phyloP scores from a whole-genome alignment of 2,113 vertebrate species.

The Antechinus stuartii region DNA sequence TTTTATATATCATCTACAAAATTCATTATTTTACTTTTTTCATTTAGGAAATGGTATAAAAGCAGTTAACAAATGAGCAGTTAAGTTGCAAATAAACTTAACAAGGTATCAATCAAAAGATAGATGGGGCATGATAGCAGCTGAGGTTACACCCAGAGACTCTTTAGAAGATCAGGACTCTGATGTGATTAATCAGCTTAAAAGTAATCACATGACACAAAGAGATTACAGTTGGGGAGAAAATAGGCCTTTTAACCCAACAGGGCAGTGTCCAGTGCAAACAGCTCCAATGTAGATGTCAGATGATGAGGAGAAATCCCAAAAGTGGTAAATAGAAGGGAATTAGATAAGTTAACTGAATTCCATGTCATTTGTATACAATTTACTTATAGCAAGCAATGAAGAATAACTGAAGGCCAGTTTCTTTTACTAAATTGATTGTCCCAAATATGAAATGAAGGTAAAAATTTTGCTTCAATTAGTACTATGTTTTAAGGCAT shows the following conservation, averaged over 20 bases:
- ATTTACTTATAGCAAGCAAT: not conserved
- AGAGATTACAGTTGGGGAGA: too few relatives aligned
- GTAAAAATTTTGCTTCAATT: not conserved
- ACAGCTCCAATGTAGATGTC: too few relatives aligned
- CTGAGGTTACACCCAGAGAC: too few relatives aligned
- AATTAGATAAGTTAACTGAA: not conserved
- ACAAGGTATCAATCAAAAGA: too few relatives aligned
- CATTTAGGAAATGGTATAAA: conserved; percentile 42
- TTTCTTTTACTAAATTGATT: not conserved
- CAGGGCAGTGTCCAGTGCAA: too few relatives aligned
- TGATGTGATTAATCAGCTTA: too few relatives aligned
- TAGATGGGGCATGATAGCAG: too few relatives aligned
- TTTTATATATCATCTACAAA: conserved; percentile 4
- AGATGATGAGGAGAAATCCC: too few relatives aligned
- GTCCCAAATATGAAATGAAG: not conserved
- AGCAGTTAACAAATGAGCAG: not conserved
- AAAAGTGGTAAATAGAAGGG: too few relatives aligned
- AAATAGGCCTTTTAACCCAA: too few relatives aligned
- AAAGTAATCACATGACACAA: too few relatives aligned
- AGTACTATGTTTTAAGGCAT: not conserved
- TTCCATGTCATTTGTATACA: not conserved
- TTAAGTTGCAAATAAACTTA: not conserved
- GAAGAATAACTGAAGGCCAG: not conserved
- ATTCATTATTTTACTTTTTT: conserved; percentile 41
- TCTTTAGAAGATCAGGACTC: too few relatives aligned